Base-by-base conservation (phyloP, 2,888 invertebrate species). In the Limnephilus marmoratus region DNA sequence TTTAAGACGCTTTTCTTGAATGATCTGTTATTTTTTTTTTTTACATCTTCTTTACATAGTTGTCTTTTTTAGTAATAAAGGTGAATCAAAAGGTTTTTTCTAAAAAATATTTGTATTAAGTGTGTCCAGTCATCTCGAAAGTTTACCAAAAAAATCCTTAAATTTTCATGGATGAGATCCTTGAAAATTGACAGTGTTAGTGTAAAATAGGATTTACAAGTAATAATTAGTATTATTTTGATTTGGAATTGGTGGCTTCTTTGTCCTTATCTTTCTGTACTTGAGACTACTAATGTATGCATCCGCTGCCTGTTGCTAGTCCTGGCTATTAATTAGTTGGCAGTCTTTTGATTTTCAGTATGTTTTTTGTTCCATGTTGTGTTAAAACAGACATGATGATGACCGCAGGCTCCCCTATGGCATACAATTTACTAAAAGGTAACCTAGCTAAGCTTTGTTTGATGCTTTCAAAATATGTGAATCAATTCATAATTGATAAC, bases 341-440 rank as follows among this genome's bases (percentile, higher is more conserved):
- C 92, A 90, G 81, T 92, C 18, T 89, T 93, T 92, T 95, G 94
- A 94, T 94, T 94, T 94, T 94, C 95, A 95, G 95, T 95, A 95
- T 96, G 96, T 96, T 97, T 96, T 97, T 97, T 96, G 97, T 97
- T 97, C 97, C 97, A 97, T 97, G 97, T 97, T 97, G 97, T 97
- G 97, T 97, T 97, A 91, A 90, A 93, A 92, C 93, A 93, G 93
- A 93, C 92, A 93, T 93, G 93, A 97, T 97, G 97, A 97, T 97
- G 97, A 97, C 97, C 96, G 97, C 97, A 96, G 97, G 97, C 96
- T 97, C 97, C 96, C 97, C 97, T 96, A 97, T 98, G 97, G 97
- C 97, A 96, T 98, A 97, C 97, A 97, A 98, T 97, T 98, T 98
- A 96, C 97, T 98, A 96, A 98, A 98, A 98, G 98, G 98, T 98